phyloP scores from a whole-genome alignment of 1,140 invertebrate genomes.

The Ips typographus region DNA sequence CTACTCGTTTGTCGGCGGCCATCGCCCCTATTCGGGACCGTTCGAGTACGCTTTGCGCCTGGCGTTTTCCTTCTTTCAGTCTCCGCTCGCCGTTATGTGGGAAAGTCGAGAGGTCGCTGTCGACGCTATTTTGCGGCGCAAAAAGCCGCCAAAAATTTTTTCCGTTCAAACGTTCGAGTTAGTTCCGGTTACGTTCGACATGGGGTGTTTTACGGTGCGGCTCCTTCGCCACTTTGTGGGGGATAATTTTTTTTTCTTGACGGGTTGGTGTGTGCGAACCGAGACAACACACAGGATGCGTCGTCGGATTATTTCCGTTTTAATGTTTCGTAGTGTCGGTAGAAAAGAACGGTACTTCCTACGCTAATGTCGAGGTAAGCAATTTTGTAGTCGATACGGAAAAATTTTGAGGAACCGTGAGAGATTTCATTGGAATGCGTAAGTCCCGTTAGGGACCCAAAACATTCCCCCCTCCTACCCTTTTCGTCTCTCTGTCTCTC shows the following conservation, averaged over 20 bases:
- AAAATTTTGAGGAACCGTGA: slow-evolving; percentile 28
- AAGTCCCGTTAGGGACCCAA: slow-evolving; percentile 41
- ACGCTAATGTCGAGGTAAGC: background rate
- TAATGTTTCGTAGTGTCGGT: too few species aligned
- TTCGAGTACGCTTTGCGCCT: slow-evolving; percentile 27
- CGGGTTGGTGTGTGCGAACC: too few species aligned
- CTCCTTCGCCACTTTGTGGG: too few species aligned
- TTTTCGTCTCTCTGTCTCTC: background rate
- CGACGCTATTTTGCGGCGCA: slow-evolving; percentile 15
- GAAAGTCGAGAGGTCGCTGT: slow-evolving; percentile 27
- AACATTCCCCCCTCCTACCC: slow-evolving; percentile 34
- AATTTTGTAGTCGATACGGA: too few species aligned
- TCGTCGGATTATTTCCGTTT: slow-evolving; percentile 28
- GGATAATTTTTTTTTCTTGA: too few species aligned
- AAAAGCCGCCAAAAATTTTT: slow-evolving; percentile 22
- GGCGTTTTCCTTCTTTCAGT: slow-evolving; percentile 25
- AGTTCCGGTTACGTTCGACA: background rate
- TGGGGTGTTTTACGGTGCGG: too few species aligned
- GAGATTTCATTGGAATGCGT: slow-evolving; percentile 41
- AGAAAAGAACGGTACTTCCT: background rate
- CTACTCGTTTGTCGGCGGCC: slow-evolving; percentile 18
- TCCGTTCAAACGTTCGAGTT: background rate
- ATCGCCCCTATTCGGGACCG: slow-evolving; percentile 32
- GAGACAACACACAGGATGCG: slow-evolving; percentile 22
- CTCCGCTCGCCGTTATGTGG: slow-evolving; percentile 13